phyloP scores from a whole-genome alignment of 1,140 invertebrate species.

The Dreissena rostriformis region DNA sequence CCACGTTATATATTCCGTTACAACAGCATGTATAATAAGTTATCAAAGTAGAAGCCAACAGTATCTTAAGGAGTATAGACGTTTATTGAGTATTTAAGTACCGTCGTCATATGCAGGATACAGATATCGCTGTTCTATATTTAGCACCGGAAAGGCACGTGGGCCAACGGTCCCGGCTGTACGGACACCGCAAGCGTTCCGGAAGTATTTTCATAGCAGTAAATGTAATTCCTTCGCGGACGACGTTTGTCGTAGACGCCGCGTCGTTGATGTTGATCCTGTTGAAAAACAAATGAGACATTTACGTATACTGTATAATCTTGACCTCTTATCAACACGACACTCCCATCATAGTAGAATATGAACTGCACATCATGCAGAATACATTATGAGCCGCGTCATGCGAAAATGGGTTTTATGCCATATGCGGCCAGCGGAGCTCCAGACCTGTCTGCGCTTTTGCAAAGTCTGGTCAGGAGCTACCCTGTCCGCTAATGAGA shows the following conservation, averaged over 20 bases:
- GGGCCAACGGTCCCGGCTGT: not conserved
- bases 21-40: too few species aligned
- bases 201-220: not conserved
- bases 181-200: not conserved
- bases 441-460: too few species aligned
- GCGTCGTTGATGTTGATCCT: not conserved
- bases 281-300: not conserved
- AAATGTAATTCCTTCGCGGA: not conserved
- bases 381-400: too few species aligned
- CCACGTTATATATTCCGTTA: too few species aligned
- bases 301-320: not conserved
- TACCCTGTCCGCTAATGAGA: too few species aligned
- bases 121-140: conserved; percentile 86
- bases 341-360: too few species aligned
- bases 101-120: conserved; percentile 93
- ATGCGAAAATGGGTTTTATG: too few species aligned
- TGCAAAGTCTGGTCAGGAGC: too few species aligned
- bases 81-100: conserved; percentile 74
- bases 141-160: not conserved
- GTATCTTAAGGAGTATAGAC: not conserved
- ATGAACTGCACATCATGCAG: too few species aligned
- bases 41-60: too few species aligned
- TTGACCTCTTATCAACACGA: not conserved
- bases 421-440: too few species aligned
- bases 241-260: not conserved